phyloP scores from a whole-genome alignment of 2,888 invertebrate genomes.

The Polydrusus tereticollis region DNA sequence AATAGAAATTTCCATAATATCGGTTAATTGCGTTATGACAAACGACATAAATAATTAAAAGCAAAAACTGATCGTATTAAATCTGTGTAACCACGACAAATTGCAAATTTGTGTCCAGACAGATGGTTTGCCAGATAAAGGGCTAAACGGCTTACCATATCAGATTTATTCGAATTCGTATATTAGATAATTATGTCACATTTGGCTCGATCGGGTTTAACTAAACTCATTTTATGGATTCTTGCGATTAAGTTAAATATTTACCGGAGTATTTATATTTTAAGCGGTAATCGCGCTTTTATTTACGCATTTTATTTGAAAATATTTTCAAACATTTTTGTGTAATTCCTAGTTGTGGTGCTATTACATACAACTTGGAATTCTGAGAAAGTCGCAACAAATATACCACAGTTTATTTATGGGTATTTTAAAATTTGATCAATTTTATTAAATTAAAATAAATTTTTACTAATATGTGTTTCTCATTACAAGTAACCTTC shows the following conservation, averaged over 20 bases:
- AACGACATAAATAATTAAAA: constrained; percentile 44
- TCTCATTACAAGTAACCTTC: no score
- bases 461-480: no score
- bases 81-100: constrained; percentile 38
- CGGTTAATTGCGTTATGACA: constrained; percentile 17
- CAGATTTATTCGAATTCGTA: constrained; percentile 41
- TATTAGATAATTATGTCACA: constrained; percentile 43
- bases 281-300: no score
- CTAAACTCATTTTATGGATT: neutral
- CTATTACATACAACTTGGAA: no score
- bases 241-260: neutral
- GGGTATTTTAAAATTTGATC: no score
- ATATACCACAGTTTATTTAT: no score
- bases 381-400: no score
- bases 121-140: constrained; percentile 36
- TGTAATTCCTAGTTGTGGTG: no score
- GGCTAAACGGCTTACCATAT: constrained; percentile 25
- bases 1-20: constrained; percentile 12
- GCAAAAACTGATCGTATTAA: constrained; percentile 38
- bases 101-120: constrained; percentile 44
- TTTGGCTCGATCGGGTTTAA: neutral
- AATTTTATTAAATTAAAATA: no score
- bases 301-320: no score
- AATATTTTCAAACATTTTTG: no score
- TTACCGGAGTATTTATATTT: no score